Conservation (phyloP, 2,797 vertebrate genomes). For the Myotis planiceps region DNA sequence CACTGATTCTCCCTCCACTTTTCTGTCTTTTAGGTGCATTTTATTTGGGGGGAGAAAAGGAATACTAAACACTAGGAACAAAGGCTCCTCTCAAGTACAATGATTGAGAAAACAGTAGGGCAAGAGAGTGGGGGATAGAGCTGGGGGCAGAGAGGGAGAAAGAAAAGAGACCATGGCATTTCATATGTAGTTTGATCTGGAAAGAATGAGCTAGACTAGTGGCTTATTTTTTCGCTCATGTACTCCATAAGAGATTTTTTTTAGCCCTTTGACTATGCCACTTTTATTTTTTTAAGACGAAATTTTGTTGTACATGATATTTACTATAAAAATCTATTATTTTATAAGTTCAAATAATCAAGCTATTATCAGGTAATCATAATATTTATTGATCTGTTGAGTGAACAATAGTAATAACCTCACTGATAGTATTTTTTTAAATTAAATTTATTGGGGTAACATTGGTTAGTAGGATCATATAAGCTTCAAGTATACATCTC, state of each 20-base stretch:
- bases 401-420: too few species aligned
- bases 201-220: not conserved
- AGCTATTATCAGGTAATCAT: too few species aligned
- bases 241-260: not conserved
- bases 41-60: not conserved
- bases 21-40: not conserved
- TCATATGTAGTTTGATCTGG: not conserved
- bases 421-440: not conserved
- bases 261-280: too few species aligned
- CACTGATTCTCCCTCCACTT: not conserved
- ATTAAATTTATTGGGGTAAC: not conserved
- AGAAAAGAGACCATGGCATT: not conserved
- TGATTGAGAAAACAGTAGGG: not conserved
- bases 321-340: not conserved
- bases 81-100: not conserved
- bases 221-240: not conserved
- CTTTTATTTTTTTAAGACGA: too few species aligned
- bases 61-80: not conserved
- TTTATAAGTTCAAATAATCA: too few species aligned
- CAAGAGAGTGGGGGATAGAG: not conserved
- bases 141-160: not conserved
- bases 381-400: too few species aligned
- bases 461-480: not conserved
- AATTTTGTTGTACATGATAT: not conserved
- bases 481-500: not conserved